Percentiles rank a stretch among this genome's conserved stretches.
phyloP scores from a whole-genome alignment of 2,888 invertebrate genomes.

The Bombylius discolor region DNA sequence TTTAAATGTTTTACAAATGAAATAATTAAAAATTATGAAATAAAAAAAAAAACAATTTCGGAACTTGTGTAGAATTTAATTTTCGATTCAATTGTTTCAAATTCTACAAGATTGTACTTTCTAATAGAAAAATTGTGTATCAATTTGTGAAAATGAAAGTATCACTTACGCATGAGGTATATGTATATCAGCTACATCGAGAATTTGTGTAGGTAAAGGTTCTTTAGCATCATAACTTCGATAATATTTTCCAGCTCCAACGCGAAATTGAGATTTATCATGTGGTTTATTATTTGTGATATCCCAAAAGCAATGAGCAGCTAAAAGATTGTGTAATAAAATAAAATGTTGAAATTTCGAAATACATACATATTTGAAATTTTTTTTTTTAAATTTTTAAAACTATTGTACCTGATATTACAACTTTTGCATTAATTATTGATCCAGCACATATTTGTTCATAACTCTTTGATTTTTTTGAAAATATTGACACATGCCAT shows the following conservation, averaged over 20 bases:
- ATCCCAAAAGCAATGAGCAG: slow-evolving; percentile 21
- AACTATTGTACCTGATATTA: slow-evolving; percentile 19
- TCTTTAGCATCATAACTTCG: slow-evolving; percentile 12
- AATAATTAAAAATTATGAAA: too few relatives aligned
- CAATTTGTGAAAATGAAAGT: too few relatives aligned
- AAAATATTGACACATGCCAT: slow-evolving; percentile 25
- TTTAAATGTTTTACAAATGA: too few relatives aligned
- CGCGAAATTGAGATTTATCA: slow-evolving; percentile 5
- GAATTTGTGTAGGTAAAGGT: slow-evolving; percentile 8
- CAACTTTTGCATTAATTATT: slow-evolving; percentile 20
- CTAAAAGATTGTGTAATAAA: background rate
- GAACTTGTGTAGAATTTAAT: too few relatives aligned
- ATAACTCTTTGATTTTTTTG: background rate
- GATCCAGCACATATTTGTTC: slow-evolving; percentile 21
- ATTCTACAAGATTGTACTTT: too few relatives aligned
- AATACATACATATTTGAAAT: too few relatives aligned
- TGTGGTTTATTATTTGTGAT: background rate
- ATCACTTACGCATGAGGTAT: slow-evolving; percentile 10
- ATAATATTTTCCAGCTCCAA: slow-evolving; percentile 16
- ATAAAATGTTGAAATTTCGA: background rate
- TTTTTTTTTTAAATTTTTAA: background rate
- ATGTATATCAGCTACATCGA: slow-evolving; percentile 13
- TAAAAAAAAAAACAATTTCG: too few relatives aligned
- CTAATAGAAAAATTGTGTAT: too few relatives aligned
- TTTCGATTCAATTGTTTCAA: too few relatives aligned